Evolutionary conservation across 2,113 vertebrate genomes (phyloP).

Genomic region (Pedionomus torquatus): DNA sequence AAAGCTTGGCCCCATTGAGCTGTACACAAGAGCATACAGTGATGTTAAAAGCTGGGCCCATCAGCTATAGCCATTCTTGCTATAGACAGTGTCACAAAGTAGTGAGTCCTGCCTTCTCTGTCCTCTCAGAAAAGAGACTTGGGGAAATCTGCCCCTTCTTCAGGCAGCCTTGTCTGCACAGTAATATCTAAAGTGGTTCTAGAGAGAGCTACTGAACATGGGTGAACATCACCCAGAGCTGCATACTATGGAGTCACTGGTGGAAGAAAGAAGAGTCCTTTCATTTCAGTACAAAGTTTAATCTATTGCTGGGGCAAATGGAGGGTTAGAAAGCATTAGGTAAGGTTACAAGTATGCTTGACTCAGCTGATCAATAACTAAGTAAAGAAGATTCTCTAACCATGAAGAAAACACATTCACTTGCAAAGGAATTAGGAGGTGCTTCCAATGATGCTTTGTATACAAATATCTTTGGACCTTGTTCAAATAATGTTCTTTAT

Average conservation of each 20-base stretch:
- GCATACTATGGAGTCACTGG: background rate
- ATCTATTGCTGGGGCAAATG: conserved; percentile 24
- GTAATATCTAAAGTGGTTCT: background rate
- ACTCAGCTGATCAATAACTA: conserved; percentile 55
- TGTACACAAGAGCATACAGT: background rate
- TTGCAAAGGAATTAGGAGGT: background rate
- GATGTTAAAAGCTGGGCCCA: background rate
- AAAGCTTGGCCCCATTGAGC: background rate
- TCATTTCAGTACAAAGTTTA: conserved; percentile 7
- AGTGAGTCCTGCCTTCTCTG: background rate
- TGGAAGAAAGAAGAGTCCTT: background rate
- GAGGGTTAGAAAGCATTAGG: conserved; percentile 43
- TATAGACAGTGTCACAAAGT: background rate
- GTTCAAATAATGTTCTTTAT: background rate
- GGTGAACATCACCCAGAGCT: background rate
- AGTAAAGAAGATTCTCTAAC: conserved; percentile 43
- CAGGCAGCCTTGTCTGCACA: background rate
- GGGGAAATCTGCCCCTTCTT: background rate
- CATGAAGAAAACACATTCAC: conserved; percentile 14
- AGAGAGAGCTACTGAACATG: background rate
- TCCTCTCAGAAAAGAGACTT: background rate
- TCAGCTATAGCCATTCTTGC: background rate
- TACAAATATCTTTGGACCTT: background rate
- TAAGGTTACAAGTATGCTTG: conserved; percentile 51
- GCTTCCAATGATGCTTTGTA: background rate